Evolutionary conservation across 2,888 invertebrate species (phyloP), one percentile per base, ranked within the genome.

Genomic region (Pardosa pseudoannulata): DNA sequence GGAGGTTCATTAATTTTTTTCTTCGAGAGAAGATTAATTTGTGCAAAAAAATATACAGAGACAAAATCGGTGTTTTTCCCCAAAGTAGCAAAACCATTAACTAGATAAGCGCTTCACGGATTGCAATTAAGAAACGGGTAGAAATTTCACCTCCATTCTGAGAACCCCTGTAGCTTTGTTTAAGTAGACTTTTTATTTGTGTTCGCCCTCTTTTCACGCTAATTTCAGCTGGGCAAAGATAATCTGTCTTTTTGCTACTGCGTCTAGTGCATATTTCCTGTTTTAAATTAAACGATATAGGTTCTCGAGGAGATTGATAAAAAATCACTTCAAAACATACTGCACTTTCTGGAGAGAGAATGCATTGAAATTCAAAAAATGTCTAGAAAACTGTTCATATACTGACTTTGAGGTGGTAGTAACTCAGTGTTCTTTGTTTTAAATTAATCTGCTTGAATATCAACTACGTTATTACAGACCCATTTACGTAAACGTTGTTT

Each of bases 1-100:
- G 76, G 39, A 83, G 72, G 76, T 83, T 83, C 82, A 78, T 83
- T 76, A 83, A 50, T 64, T 27, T 82, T 76, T 83, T 83, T 68
- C 64, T 28, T 29, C 62, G 13, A 31, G 32, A 50, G 82, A 76
- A 83, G 75, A 83, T 76, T 83, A 83, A 83, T 76, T 82, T 82
- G 64, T 31, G 32, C 62, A 62, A 82, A 82, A 83, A 83, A 83
- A 68, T n/a, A n/a, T 39, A 46, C 32, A 46, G 39, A 31, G 62
- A 56, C 65, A 36, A 76, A 68, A 50, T 23, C 46, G 31, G 50
- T 56, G 71, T 65, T 78, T 76, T 83, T 56, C 71, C 67, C 75
- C 62, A 23, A 36, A 32, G 62, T 41, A 50, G 75, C 68, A 46
- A 39, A 76, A 82, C 46, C 32, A 46, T 41, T 41, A 68, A 68